Evolutionary conservation across 2,888 invertebrate genomes (phyloP), one percentile per base, ranked within the genome.

Genomic region (Phortica magna): DNA sequence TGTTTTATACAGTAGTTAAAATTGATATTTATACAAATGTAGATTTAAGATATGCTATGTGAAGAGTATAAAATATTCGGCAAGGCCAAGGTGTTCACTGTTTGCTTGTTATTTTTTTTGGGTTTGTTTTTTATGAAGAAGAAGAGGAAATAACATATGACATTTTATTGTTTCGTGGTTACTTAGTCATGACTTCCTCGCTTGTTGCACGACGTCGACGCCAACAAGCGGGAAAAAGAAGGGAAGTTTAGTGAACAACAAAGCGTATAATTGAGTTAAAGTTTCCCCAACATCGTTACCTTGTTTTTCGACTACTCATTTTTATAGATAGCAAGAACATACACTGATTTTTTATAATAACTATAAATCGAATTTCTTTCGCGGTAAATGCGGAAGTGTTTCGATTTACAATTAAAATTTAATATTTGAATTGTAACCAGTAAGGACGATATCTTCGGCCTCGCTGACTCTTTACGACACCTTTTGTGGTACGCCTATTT

Each of bases 171-270:
- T 55, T 71, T 53, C 70, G 70, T 71, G 70, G 70, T 71, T 71
- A 71, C 55, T 82, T 84, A 86, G 88, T 86, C 85, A 86, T 86
- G 85, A 86, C 86, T 88, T 86, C 88, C 85, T 48, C 9, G 48
- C 48, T 48, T 48, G 48, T 14, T 31, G 64, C 4, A 39, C 48
- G 14, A 14, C 48, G 48, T 19, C 7, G 61, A 22, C 19, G 17
- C 19, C 19, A 22, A 31, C 5, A 31, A 31, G 31, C 31, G 31
- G 31, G 1, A 31, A 31, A 31, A 31, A 31, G 31, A 31, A 31
- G 31, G 5, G 31, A 31, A 71, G 70, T 55, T 55, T 31, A 53
- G 7, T 71, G 70, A 71, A 71, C 70, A 71, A 53, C 70, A 71
- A 71, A 71, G 22, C 70, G 70, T 71, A 71, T 71, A 71, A 71